Evolutionary conservation across 2,113 vertebrate genomes (phyloP), one percentile per base, ranked within the genome.

Genomic region (Donacobius atricapilla): DNA sequence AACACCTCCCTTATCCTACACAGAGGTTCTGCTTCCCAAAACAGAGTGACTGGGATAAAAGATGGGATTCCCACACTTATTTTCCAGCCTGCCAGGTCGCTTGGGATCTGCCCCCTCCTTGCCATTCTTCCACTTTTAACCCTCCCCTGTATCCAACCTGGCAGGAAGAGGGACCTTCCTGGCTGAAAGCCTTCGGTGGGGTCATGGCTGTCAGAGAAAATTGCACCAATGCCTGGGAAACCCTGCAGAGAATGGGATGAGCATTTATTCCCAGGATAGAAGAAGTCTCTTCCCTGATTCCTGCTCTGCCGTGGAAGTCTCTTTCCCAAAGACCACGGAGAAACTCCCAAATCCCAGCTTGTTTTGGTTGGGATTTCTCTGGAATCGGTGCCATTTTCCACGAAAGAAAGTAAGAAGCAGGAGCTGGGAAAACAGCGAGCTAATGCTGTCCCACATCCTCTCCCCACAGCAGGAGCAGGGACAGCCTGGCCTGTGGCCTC

Each of bases 361-460:
- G 9, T 44, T 92, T 47, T n/a, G 16, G 3, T 4, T 63, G 70
- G 23, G 13, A 5, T 92, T 82, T 75, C 56, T 33, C 20, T 66
- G 68, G 28, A 57, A 90, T 42, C 4, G 15, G 30, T 22, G 27
- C 13, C 13, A 0, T 23, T 58, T 76, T 47, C 37, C 15, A 11
- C 39, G 10, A 8, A 35, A 56, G 24, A 44, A 51, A 50, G 7
- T 8, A 15, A 45, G n/a, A 44, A 73, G 10, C 25, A 65, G 45
- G n/a, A 54, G 37, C 2, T 48, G 37, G n/a, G 28, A 57, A 23
- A 83, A 33, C n/a, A 21, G 0, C 0, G 19, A 33, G 4, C 47
- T 53, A 42, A 13, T 23, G 10, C 42, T 91, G 30, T 45, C 2
- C 2, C 22, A 30, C 58, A 28, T 6, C 9, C 48, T 80, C 33